Base-by-base conservation (phyloP, 2,888 invertebrate genomes). In the Cheilosia vulpina region DNA sequence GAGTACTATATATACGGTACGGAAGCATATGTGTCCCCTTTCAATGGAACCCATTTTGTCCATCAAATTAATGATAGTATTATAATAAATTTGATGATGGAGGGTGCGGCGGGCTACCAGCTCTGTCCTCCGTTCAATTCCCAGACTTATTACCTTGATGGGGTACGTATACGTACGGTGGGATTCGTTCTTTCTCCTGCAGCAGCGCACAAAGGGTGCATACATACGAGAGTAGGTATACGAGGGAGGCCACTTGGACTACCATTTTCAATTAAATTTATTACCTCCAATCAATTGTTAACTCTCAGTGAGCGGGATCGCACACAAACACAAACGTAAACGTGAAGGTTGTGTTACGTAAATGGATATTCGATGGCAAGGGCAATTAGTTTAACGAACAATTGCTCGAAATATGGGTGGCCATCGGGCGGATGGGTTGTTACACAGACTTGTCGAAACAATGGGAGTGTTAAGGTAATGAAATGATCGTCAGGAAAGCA, bases 31-130 rank as follows among this genome's bases (percentile, higher is more conserved):
- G 75, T 75, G 69, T 50, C 63, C 71, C 50, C 21, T 21, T 52
- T 72, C 58, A 66, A 66, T 79, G 65, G 31, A 60, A 69, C 55
- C 66, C 73, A 80, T 80, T 75, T 75, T 81, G 75, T 81, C 81
- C 75, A 81, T 81, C 75, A 81, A 81, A 75, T 75, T 81, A 81
- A 76, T 69, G 75, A 76, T 41, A 75, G 75, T 75, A 81, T 81
- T 81, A 81, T 75, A 75, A 81, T 69, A 81, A 81, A 81, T 66
- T 68, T 75, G 68, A 75, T 45, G 69, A 19, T 38, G 19, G 55
- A 50, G 69, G 71, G 38, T 58, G 27, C 38, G 50, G 7, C 21
- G 47, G 57, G 50, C 17, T 34, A 24, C 27, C 27, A 34, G 31
- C 60, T 21, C 34, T 53, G 60, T 55, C 62, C 45, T 19, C 11